A percentile compares a stretch with the other conserved stretches of the same genome.
These are phyloP conservation scores for Phenganax subtilis DNA, from an alignment of 92 coral and sea anemone species.

Conservation along the genomic window DNA sequence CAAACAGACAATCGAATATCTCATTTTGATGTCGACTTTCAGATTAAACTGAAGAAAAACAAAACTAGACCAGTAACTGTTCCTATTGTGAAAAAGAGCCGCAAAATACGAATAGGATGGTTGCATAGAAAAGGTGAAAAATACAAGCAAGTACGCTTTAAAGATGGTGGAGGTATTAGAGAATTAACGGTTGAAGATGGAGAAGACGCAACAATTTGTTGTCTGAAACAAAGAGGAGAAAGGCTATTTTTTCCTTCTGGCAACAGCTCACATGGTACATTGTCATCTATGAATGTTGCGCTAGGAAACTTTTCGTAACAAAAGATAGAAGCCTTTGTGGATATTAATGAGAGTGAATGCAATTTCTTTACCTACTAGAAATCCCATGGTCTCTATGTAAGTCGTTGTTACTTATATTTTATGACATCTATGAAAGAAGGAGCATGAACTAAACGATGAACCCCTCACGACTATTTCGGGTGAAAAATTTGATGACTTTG, in stretches of 20 bases:
- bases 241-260: conserved; percentile 34
- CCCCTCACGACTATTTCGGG: not conserved
- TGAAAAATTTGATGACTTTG: not conserved
- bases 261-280: not conserved
- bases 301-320: conserved; percentile 39
- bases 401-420: conserved; percentile 18
- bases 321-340: conserved; percentile 13
- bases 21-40: no score
- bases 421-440: not conserved
- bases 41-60: no score
- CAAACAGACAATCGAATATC: no score
- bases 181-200: conserved; percentile 2
- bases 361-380: not conserved
- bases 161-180: conserved; percentile 39
- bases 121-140: conserved; percentile 14
- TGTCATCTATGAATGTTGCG: conserved; percentile 9
- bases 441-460: not conserved
- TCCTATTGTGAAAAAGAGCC: no score
- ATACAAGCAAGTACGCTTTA: conserved; percentile 19
- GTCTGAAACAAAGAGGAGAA: not conserved
- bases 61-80: no score
- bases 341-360: conserved; percentile 31
- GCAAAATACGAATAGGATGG: conserved; percentile 18
- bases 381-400: conserved; percentile 20
- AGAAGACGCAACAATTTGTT: conserved; percentile 19